Conservation (phyloP, 2,113 vertebrate genomes). For the Eurypyga helias region DNA sequence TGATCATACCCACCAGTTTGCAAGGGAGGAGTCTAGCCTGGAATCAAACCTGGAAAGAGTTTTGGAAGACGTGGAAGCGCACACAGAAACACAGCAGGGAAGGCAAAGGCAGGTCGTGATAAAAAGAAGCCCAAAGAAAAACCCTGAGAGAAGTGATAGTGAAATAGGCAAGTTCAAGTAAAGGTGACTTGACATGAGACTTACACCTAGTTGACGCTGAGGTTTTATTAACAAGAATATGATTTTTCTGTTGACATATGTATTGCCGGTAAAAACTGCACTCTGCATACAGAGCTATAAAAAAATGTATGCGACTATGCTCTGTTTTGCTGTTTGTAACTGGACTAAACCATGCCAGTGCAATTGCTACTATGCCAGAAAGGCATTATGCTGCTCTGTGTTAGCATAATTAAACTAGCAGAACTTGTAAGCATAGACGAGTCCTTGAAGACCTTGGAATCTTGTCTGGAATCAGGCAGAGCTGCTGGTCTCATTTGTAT, state of each 20-base stretch:
- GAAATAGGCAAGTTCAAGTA: not conserved
- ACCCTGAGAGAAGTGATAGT: not conserved
- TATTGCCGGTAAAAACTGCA: not conserved
- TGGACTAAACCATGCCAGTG: not conserved
- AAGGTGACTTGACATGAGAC: not conserved
- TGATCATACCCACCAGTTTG: accelerated
- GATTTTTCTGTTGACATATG: not conserved
- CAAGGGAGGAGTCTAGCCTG: not conserved
- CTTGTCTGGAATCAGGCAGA: not conserved
- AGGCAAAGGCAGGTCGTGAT: accelerated
- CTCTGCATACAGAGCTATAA: not conserved
- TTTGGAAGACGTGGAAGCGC: not conserved
- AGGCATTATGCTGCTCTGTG: not conserved
- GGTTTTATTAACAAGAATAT: not conserved
- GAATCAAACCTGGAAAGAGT: not conserved
- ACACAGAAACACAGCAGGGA: not conserved
- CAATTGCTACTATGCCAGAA: not conserved
- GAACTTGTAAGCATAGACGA: not conserved
- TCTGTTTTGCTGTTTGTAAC: not conserved
- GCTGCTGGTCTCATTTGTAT: not conserved
- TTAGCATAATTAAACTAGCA: slow-evolving; percentile 21
- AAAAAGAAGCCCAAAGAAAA: not conserved
- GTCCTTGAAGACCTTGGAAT: not conserved
- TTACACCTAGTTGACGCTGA: not conserved
- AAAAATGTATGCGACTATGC: not conserved